Evolutionary conservation across 2,888 invertebrate genomes (phyloP), one percentile per base, ranked within the genome.

Genomic region (Euplexia lucipara): DNA sequence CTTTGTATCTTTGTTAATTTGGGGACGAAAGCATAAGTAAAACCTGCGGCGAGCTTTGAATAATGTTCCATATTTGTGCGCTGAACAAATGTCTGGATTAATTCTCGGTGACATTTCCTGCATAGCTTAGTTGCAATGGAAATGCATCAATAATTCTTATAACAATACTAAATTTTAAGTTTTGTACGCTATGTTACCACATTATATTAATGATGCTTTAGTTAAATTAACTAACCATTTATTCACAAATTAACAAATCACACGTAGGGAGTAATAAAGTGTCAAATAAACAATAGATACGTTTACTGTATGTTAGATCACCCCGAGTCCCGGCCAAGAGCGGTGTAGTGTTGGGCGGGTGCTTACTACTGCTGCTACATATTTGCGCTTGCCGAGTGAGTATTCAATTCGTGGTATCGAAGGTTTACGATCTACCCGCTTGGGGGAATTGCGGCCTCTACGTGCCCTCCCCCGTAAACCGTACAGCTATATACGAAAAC

Each of bases 371-470:
- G 85, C 79, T 81, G 86, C 85, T 90, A 91, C 90, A 90, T 91
- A 92, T 91, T 91, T 88, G 91, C 87, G 87, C 89, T 87, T 86
- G 87, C 87, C 75, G 88, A 86, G 90, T 90, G 88, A 86, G 90
- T 90, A 91, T 93, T 93, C 93, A 93, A 94, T 94, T 92, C 93
- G 92, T 84, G 92, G 92, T 94, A 93, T 93, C 93, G 91, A 87
- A 92, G 92, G 92, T 92, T 94, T 94, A 93, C 92, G 92, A 94
- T 92, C 93, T 90, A 88, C 90, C 91, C 91, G 92, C 92, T 92
- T 89, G 90, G 93, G 94, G 93, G 93, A 93, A 93, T 93, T 93
- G 92, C 87, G 93, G 93, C 89, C 90, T 89, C 85, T 89, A 88
- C 90, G 90, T 90, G 88, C 90, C 88, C 91, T 90, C 92, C 91